Base-by-base conservation (phyloP, 2,888 invertebrate genomes). In the Stenurella melanura region DNA sequence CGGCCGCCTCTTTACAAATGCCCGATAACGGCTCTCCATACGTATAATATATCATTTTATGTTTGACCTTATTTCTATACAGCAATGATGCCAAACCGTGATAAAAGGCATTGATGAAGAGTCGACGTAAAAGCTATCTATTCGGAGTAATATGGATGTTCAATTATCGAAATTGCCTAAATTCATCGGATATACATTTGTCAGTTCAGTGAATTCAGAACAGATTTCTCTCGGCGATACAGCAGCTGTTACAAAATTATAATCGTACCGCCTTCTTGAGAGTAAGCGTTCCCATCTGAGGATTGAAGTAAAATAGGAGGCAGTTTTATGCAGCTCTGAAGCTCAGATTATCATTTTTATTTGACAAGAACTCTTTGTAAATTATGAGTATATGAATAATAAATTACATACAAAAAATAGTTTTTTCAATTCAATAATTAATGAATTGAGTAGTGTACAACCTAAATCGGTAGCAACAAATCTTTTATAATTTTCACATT, bases 121-220 rank as follows among this genome's bases (percentile, higher is more conserved):
- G 42, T 18, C 38, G 38, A 66, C 42, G 18, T 26, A 26, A 21
- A 60, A 60, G 21, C 26, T 15, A 26, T 60, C 60, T 60, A 60
- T 60, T 21, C 60, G 6, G 21, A 60, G 63, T 42, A 50, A 67
- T 50, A 54, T 19, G 54, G 26, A 54, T 26, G 67, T 54, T 19
- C 56, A 68, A 68, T 68, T 68, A 68, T 30, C 12, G 57, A 56
- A 68, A 68, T 56, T 57, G 68, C 57, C 26, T 26, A 68, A 30
- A 21, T 34, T 30, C 26, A 17, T 68, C 56, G 17, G 57, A 34
- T 56, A 9, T n/a, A 57, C 68, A 30, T 68, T 68, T 68, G 30
- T 26, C 68, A 56, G 57, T 68, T 68, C 57, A 18, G n/a, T 56
- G 68, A 57, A 10, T 68, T 56, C 34, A 30, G 18, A 66, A 66